Base-by-base conservation (phyloP, 2,113 vertebrate species). In the Chascanopsetta lugubris region DNA sequence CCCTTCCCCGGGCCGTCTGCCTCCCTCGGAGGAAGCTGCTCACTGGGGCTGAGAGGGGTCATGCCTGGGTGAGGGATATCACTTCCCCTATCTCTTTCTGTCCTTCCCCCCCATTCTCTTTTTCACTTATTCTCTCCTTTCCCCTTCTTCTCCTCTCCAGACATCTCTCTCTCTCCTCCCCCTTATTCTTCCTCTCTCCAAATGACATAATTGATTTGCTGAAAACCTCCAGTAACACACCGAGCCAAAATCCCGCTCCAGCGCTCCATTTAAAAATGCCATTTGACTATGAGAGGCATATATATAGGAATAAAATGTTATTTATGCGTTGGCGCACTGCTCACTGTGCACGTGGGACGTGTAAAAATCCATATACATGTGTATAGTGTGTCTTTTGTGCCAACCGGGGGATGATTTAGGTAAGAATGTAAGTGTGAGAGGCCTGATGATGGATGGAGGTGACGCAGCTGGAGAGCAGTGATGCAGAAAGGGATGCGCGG, bases 341-440 rank as follows among this genome's bases (percentile, higher is more conserved):
- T 32, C 8, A 26, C 26, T 42, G 2, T 6, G 21, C 2, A 2
- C 22, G 30, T 25, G 25, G 15, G 47, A n/a, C 7, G 53, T 46
- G 40, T 67, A 30, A 34, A 43, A 60, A 80, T 1, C 8, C 30
- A 53, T 5, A 21, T 40, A 47, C 15, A 51, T 34, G 13, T 45
- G 26, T 21, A 29, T 38, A 15, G 20, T 24, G 18, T 60, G 11
- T 69, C 90, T 82, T 90, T 82, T 89, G 92, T 94, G 93, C 93
- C 92, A 93, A 93, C 92, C 93, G 89, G 91, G 87, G 87, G 89
- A 91, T 92, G 92, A 94, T 93, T 93, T 94, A 94, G 92, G 93
- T 5, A 90, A 92, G 91, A 92, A 92, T 92, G 85, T 86, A 8
- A 7, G 38, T 42, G 38, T n/a, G 89, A 58, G 48, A 48, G 68